Evolutionary conservation across 2,113 vertebrate genomes (phyloP), one percentile per base, ranked within the genome.

Genomic region (Scortum barcoo): DNA sequence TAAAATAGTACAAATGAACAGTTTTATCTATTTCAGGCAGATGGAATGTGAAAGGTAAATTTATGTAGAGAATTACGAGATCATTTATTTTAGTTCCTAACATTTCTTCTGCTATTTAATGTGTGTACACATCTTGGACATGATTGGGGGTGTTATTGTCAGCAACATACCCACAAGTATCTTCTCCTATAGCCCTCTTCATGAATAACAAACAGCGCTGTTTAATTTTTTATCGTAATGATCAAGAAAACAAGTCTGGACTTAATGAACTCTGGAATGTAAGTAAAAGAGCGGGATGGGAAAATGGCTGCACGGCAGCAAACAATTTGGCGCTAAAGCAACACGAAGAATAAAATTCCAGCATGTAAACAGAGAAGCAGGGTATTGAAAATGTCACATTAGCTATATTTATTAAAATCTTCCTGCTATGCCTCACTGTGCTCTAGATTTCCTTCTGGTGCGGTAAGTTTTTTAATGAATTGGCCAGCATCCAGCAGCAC

Each of bases 391-490:
- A 82, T 75, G 79, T 85, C 83, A 90, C 72, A 80, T 85, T 72
- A 71, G 82, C 61, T 50, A 19, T 61, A 80, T 87, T 89, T 88
- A 92, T 89, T 88, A 78, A 88, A 88, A 89, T 76, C 73, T 74
- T 6, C 24, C 80, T 1, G 63, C 77, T 40, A 53, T 53, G 85
- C 61, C 70, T 85, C 61, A 14, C 60, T 71, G 76, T 63, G 78
- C 78, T 86, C 46, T 14, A 69, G 69, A 81, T 87, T 86, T 91
- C 87, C 88, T 84, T 42, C 60, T 69, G 82, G 80, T 72, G 80
- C 60, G 57, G 82, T 87, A 87, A 56, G 63, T 72, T 82, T 86
- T 88, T 85, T 88, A 89, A 91, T 93, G 91, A 93, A 89, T 85
- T 91, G 91, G 90, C 87, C 67, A 0, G 30, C 40, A 72, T 89